A percentile compares a stretch with the other conserved stretches of the same genome.
Evolutionary conservation across 2,888 invertebrate species (phyloP).

Genomic region (Drosophila infuscata): DNA sequence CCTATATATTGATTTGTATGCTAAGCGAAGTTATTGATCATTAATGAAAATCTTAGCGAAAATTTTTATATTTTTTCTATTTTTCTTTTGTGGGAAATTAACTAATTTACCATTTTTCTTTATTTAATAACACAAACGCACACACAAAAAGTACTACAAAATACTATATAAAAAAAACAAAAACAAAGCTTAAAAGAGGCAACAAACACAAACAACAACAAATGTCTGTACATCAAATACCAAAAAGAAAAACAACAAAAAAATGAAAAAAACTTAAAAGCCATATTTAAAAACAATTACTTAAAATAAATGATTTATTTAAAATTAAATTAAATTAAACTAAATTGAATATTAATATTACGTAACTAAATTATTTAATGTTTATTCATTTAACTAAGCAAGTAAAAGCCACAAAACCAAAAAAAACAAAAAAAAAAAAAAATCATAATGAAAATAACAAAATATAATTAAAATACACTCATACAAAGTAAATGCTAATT

Average conservation of each 20-base stretch:
- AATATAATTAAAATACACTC: conserved; percentile 32
- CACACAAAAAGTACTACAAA: conserved; percentile 44
- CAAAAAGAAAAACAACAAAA: conserved; percentile 31
- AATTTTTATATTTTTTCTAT: conserved; percentile 60
- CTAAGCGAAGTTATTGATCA: conserved; percentile 61
- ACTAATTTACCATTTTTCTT: conserved; percentile 56
- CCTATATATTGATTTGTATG: conserved; percentile 53
- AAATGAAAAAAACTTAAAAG: conserved; percentile 30
- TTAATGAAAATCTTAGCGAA: conserved; percentile 72
- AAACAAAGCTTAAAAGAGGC: conserved; percentile 74
- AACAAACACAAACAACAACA: conserved; percentile 52
- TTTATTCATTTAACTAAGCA: conserved; percentile 66
- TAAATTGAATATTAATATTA: conserved; percentile 70
- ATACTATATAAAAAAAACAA: conserved; percentile 10
- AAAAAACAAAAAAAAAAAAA: conserved; percentile 11
- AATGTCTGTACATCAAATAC: conserved; percentile 52
- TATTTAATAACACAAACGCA: conserved; percentile 28
- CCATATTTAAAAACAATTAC: conserved; percentile 19
- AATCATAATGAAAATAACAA: conserved; percentile 14
- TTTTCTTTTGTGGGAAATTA: conserved; percentile 38
- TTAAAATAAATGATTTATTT: conserved; percentile 50
- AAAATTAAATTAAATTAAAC: conserved; percentile 61
- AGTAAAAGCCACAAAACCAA: conserved; percentile 25
- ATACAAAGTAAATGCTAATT: conserved; percentile 43
- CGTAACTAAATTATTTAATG: conserved; percentile 75